phyloP scores from a whole-genome alignment of 2,113 vertebrate species.

The Condylura cristata region DNA sequence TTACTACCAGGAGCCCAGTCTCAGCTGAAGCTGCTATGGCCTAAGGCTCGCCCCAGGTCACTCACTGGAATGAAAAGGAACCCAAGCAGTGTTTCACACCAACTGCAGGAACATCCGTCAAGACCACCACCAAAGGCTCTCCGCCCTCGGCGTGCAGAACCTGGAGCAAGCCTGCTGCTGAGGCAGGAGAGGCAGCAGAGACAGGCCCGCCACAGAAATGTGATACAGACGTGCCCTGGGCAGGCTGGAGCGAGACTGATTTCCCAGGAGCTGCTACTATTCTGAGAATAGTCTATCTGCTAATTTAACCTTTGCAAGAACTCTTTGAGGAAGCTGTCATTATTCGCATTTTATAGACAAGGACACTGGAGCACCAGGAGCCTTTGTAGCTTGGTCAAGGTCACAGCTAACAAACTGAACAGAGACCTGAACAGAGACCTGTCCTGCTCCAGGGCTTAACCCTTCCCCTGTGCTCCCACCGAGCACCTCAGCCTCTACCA shows the following conservation, averaged over 20 bases:
- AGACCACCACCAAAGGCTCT: too few species aligned
- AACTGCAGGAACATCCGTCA: fast-evolving
- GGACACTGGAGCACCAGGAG: background rate
- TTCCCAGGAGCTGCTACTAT: background rate
- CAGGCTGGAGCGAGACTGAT: background rate
- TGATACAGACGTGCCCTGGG: background rate
- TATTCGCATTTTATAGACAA: background rate
- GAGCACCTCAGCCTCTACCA: too few species aligned
- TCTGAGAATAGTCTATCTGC: background rate
- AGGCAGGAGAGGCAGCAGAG: background rate
- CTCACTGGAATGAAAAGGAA: background rate
- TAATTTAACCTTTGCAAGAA: background rate
- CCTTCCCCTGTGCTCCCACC: background rate
- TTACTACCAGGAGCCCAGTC: background rate
- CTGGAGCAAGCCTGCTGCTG: background rate
- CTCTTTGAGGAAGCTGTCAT: background rate
- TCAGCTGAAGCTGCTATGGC: background rate
- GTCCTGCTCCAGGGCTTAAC: too few species aligned
- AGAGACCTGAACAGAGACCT: background rate
- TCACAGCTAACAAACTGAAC: background rate
- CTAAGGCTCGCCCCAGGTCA: fast-evolving
- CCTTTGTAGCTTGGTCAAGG: background rate
- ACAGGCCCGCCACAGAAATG: background rate
- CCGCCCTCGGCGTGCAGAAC: too few species aligned
- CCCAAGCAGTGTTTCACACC: background rate